These are phyloP conservation scores for Etia nguti DNA, from an alignment of 2,113 vertebrate species.

Conservation along the genomic window DNA sequence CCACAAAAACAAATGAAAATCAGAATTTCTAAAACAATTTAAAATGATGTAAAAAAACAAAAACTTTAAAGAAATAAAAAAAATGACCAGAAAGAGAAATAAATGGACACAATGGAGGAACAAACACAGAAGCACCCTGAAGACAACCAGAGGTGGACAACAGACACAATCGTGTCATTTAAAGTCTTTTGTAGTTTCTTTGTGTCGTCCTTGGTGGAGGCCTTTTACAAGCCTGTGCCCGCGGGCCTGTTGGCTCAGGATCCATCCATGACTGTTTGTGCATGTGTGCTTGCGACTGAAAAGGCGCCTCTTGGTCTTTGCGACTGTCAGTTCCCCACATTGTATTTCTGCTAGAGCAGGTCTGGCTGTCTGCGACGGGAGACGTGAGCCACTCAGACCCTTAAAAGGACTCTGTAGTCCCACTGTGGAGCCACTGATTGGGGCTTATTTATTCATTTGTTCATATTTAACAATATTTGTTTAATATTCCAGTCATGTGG, in stretches of 20 bases:
- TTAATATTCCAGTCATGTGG: slow-evolving; percentile 62
- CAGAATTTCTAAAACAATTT: not conserved
- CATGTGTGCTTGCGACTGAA: slow-evolving; percentile 23
- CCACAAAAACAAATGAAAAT: not conserved
- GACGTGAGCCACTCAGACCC: slow-evolving; percentile 35
- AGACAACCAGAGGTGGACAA: not conserved
- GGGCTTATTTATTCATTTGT: slow-evolving; percentile 67
- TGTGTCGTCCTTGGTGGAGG: not conserved
- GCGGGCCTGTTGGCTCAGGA: not conserved
- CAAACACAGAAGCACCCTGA: not conserved
- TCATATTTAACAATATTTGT: slow-evolving; percentile 71
- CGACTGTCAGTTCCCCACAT: slow-evolving; percentile 28
- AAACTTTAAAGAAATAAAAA: not conserved
- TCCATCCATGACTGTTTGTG: slow-evolving; percentile 17
- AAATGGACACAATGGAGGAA: not conserved
- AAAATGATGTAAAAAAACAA: not conserved
- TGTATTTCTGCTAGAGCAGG: slow-evolving; percentile 50
- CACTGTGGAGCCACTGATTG: slow-evolving; percentile 32
- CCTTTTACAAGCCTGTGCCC: not conserved
- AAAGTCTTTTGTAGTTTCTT: not conserved
- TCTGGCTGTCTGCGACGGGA: slow-evolving; percentile 29
- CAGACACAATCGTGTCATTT: not conserved
- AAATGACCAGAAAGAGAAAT: not conserved
- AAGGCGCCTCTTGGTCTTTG: slow-evolving; percentile 20
- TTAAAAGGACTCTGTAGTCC: slow-evolving; percentile 35